A percentile compares a stretch with the other conserved stretches of the same genome.
Evolutionary conservation across 2,888 invertebrate species (phyloP).

Genomic region (Protula sp.): DNA sequence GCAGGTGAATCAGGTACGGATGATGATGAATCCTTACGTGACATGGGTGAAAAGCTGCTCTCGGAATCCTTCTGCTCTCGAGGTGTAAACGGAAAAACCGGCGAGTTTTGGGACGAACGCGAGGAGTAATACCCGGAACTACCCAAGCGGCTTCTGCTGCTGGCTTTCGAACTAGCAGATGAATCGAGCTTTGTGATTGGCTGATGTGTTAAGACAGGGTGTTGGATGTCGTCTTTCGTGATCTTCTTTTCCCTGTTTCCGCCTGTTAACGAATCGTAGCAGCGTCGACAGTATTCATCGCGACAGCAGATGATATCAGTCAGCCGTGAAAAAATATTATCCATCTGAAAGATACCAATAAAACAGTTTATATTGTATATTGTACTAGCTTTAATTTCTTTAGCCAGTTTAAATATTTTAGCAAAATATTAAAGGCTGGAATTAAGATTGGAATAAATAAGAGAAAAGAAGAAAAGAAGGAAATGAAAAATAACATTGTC

Average conservation of each 20-base stretch:
- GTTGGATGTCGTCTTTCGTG: slow-evolving; percentile 43
- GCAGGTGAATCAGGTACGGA: slow-evolving; percentile 38
- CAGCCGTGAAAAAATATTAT: no score
- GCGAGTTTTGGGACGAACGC: slow-evolving; percentile 1
- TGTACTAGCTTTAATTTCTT: no score
- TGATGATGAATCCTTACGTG: slow-evolving; percentile 26
- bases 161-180: slow-evolving; percentile 22
- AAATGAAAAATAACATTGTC: no score
- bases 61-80: slow-evolving; percentile 28
- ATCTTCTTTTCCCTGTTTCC: slow-evolving; percentile 32
- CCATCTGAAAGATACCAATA: no score
- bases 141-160: slow-evolving; percentile 19
- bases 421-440: no score
- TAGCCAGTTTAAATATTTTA: no score
- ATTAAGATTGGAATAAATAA: no score
- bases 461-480: no score
- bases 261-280: no score
- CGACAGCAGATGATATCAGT: no score
- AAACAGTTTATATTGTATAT: no score
- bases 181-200: slow-evolving; percentile 15
- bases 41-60: slow-evolving; percentile 7
- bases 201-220: slow-evolving; percentile 35
- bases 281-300: no score
- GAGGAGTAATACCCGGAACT: slow-evolving; percentile 16
- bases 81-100: slow-evolving; percentile 1